Evolutionary conservation across 2,888 invertebrate species (phyloP).

Genomic region (Chelonus formosanus): DNA sequence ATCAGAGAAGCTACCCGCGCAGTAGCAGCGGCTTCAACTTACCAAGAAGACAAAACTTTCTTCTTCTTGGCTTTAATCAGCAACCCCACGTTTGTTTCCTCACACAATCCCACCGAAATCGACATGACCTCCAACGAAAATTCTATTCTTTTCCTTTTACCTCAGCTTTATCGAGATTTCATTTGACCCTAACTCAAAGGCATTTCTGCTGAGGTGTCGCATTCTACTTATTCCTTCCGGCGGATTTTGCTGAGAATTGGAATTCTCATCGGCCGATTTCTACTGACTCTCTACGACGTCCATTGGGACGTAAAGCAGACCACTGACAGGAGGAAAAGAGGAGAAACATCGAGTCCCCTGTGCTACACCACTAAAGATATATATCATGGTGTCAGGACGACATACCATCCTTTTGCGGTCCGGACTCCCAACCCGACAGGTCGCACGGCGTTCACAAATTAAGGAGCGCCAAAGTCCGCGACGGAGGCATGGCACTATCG

Average conservation of each 20-base stretch:
- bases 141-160: conserved; percentile 12
- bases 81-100: too few relatives aligned
- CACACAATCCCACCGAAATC: too few relatives aligned
- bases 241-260: conserved; percentile 10
- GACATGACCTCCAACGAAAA: not conserved
- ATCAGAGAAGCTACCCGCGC: conserved; percentile 46
- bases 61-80: conserved; percentile 1
- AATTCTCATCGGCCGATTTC: not conserved
- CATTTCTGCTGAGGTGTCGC: conserved; percentile 19
- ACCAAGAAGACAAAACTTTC: too few relatives aligned
- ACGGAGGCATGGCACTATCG: conserved; percentile 55
- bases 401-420: conserved; percentile 60
- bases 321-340: conserved; percentile 15
- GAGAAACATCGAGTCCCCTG: conserved; percentile 30
- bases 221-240: conserved; percentile 7
- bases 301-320: too few relatives aligned
- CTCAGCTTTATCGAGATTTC: not conserved
- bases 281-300: too few relatives aligned
- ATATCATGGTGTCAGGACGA: conserved; percentile 60
- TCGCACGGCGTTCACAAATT: conserved; percentile 57
- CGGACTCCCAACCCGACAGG: conserved; percentile 33
- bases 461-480: conserved; percentile 57
- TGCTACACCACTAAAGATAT: conserved; percentile 53
- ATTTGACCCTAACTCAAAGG: conserved; percentile 8
- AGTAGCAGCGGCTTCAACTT: conserved; percentile 35